These are phyloP conservation scores for Polyergus mexicanus DNA, from an alignment of 1,140 invertebrate species.

Conservation along the genomic window DNA sequence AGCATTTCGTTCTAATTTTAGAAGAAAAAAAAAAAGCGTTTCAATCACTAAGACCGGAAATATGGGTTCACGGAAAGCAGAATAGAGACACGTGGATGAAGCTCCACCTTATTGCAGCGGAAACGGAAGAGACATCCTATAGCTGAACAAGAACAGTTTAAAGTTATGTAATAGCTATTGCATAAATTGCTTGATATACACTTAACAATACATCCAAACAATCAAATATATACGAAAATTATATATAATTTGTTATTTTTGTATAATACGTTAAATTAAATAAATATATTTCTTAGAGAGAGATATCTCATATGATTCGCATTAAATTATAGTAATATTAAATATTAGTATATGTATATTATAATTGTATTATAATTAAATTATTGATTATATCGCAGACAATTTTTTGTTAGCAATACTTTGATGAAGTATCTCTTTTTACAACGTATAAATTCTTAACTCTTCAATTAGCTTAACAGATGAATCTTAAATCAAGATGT, in stretches of 20 bases:
- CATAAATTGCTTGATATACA: not conserved
- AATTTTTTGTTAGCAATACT: not conserved
- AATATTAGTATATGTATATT: too few relatives aligned
- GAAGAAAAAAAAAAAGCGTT: constrained; percentile 47
- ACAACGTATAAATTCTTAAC: not conserved
- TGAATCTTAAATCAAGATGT: not conserved
- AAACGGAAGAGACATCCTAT: not conserved
- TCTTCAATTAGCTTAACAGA: not conserved
- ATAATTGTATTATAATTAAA: not conserved
- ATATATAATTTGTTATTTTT: not conserved
- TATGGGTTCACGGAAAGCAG: constrained; percentile 43
- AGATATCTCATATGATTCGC: not conserved
- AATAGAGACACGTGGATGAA: not conserved
- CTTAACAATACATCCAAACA: not conserved
- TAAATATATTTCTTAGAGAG: not conserved
- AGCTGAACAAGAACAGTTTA: not conserved
- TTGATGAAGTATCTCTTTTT: not conserved
- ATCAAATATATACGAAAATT: not conserved
- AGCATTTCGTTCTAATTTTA: constrained; percentile 71
- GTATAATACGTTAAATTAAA: not conserved
- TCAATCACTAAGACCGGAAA: constrained; percentile 41
- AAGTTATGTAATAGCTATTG: not conserved
- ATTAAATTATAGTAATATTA: not conserved
- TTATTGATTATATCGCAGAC: not conserved
- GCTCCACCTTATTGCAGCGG: not conserved